Conservation (phyloP, 2,888 invertebrate genomes). For the Mesorhabditis spiculigera region DNA sequence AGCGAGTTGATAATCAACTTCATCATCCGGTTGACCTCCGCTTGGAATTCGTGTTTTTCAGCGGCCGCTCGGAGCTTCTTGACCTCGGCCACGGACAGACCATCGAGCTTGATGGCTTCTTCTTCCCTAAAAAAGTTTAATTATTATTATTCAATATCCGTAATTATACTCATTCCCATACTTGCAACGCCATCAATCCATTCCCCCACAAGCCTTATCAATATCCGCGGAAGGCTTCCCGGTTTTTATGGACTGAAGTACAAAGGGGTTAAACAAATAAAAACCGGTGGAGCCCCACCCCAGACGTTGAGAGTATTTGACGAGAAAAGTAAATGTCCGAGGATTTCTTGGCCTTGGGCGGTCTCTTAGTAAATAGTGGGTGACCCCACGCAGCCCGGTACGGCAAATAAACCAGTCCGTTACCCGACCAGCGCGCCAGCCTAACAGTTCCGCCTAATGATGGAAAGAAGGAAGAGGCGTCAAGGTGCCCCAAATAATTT, state of each 20-base stretch:
- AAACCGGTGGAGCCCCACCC: background rate
- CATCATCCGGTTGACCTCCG: conserved; percentile 99
- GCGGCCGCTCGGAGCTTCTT: conserved; percentile 84
- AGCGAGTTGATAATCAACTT: conserved; percentile 98
- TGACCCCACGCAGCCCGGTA: background rate
- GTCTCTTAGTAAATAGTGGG: background rate
- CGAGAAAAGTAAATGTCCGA: background rate
- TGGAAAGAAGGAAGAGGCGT: background rate
- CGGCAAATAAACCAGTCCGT: background rate
- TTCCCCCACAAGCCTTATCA: background rate
- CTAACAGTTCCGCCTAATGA: conserved; percentile 1
- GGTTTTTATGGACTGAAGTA: background rate
- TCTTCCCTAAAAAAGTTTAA: conserved; percentile 72
- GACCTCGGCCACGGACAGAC: conserved; percentile 86
- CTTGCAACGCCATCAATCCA: background rate
- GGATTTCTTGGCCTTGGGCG: background rate
- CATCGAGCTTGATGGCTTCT: conserved; percentile 92
- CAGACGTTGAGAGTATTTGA: background rate
- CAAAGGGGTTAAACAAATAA: background rate
- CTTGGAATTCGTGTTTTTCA: conserved; percentile 75
- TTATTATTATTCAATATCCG: too few relatives aligned
- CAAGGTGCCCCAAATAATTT: background rate
- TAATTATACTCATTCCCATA: conserved; percentile 4
- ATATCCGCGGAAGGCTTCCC: background rate
- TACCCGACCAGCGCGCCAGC: background rate